Conservation (phyloP, 2,113 vertebrate species). For the Corvus cornix region DNA sequence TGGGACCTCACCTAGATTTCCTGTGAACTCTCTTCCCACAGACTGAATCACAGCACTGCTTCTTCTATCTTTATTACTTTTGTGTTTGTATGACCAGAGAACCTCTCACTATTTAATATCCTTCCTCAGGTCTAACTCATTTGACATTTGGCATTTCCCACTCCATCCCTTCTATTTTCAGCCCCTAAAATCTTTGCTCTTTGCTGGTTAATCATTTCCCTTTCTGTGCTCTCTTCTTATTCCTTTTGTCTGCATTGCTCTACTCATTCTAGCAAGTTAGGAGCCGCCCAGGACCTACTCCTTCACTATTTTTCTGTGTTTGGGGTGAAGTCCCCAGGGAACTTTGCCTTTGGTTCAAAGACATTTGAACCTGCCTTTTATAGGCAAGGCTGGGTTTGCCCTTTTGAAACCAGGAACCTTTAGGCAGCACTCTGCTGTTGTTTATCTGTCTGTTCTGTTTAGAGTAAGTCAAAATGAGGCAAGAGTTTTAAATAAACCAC, state of each 20-base stretch:
- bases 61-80: slow-evolving; percentile 44
- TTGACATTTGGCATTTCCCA: slow-evolving; percentile 26
- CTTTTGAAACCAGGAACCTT: slow-evolving; percentile 15
- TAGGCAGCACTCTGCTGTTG: background rate
- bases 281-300: background rate
- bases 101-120: slow-evolving; percentile 33
- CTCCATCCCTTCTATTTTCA: background rate
- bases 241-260: background rate
- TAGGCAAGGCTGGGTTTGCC: background rate
- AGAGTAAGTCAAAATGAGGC: background rate
- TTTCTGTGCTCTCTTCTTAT: background rate
- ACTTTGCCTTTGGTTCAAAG: background rate
- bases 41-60: background rate
- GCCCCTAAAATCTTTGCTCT: background rate
- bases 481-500: background rate
- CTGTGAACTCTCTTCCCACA: background rate
- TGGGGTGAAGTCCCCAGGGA: background rate
- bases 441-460: background rate
- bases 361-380: background rate
- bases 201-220: background rate
- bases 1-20: background rate
- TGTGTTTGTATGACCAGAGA: slow-evolving; percentile 11
- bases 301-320: background rate
- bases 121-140: background rate
- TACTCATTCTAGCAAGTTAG: background rate